These are phyloP conservation scores for Stigmatopora argus DNA, from an alignment of 2,113 vertebrate genomes.

Conservation along the genomic window DNA sequence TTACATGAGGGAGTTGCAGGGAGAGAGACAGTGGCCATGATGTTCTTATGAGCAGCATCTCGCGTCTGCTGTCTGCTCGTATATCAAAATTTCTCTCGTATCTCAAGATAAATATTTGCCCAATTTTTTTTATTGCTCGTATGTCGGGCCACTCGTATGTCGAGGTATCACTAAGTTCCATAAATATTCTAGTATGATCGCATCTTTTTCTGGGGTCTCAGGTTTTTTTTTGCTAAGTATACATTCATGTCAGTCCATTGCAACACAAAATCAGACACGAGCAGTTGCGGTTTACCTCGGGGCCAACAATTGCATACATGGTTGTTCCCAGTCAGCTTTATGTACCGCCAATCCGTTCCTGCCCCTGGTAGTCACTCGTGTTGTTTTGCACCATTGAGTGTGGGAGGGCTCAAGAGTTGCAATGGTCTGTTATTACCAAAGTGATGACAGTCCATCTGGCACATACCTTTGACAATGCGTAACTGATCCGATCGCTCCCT, in stretches of 20 bases:
- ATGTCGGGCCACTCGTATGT: too few species aligned
- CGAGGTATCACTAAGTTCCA: too few species aligned
- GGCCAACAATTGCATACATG: slow-evolving; percentile 17
- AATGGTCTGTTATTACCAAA: slow-evolving; percentile 57
- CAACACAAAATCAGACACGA: slow-evolving; percentile 27
- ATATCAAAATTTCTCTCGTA: too few species aligned
- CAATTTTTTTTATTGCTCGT: too few species aligned
- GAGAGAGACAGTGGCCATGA: too few species aligned
- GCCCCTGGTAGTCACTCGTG: slow-evolving; percentile 12
- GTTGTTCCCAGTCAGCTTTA: not conserved
- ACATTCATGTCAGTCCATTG: slow-evolving; percentile 25
- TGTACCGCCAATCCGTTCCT: slow-evolving; percentile 11
- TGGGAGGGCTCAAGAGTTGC: slow-evolving; percentile 28
- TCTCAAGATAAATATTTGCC: too few species aligned
- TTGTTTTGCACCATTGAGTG: slow-evolving; percentile 19
- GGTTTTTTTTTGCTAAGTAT: not conserved
- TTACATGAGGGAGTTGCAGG: too few species aligned
- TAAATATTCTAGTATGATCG: too few species aligned
- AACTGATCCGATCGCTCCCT: slow-evolving; percentile 11
- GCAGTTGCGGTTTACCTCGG: slow-evolving; percentile 44
- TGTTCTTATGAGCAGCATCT: too few species aligned
- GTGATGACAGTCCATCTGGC: slow-evolving; percentile 51
- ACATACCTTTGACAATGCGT: slow-evolving; percentile 42
- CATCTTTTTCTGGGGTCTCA: too few species aligned
- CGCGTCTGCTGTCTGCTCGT: too few species aligned